A percentile compares a stretch with the other conserved stretches of the same genome.
Conservation (phyloP, 2,888 invertebrate species). For the Tanytarsus gracilentus region DNA sequence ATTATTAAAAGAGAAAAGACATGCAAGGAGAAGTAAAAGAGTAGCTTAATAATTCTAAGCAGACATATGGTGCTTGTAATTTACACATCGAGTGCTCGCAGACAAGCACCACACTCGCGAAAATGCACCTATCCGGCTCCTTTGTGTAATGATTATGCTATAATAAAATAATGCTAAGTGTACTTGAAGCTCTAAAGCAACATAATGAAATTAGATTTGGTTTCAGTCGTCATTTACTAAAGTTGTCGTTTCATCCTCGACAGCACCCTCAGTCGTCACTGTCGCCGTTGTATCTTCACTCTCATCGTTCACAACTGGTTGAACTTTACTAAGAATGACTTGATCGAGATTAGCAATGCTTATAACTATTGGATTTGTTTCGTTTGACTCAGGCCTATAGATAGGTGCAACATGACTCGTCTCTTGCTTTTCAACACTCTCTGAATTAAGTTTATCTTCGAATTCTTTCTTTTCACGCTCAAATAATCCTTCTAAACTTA, state of each 20-base stretch:
- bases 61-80: not conserved
- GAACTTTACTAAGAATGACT: slow-evolving; percentile 42
- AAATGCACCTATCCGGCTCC: not conserved
- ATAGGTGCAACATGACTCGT: not conserved
- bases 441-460: not conserved
- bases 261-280: slow-evolving; percentile 4
- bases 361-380: slow-evolving; percentile 43
- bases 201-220: not conserved
- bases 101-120: not conserved
- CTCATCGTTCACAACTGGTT: not conserved
- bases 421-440: not conserved
- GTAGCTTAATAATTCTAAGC: too few relatives aligned
- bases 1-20: too few relatives aligned
- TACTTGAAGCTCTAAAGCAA: not conserved
- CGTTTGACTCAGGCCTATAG: slow-evolving; percentile 42
- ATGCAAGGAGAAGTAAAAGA: too few relatives aligned
- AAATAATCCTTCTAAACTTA: slow-evolving; percentile 59
- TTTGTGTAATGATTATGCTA: not conserved
- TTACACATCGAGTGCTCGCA: not conserved
- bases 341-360: slow-evolving; percentile 43
- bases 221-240: slow-evolving; percentile 10
- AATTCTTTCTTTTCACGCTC: slow-evolving; percentile 36
- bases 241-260: slow-evolving; percentile 4
- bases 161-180: not conserved
- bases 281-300: not conserved